Base-by-base conservation (phyloP, 2,888 invertebrate genomes). In the Euplagia quadripunctaria region DNA sequence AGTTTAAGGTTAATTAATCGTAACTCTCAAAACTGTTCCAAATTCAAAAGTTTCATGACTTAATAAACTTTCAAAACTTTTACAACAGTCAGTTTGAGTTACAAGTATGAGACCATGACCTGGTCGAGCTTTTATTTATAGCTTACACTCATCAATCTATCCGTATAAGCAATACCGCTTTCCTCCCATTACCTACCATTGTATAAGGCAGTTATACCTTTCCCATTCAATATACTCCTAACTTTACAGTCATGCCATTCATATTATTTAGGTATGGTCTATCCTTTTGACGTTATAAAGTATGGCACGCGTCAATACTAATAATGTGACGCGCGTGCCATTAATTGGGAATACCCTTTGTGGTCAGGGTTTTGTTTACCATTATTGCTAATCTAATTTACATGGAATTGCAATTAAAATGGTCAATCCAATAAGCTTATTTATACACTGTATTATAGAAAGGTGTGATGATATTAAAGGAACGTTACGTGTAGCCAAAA, bases 281-380 rank as follows among this genome's bases (percentile, higher is more conserved):
- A n/a, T 12, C 20, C 16, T 41, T 31, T 20, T 68, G 64, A 73
- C 69, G 73, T 69, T 64, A 70, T 7, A 0, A 41, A n/a, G 2
- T 16, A 49, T 70, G 46, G 66, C 73, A 73, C 73, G 73, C 73
- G 70, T 73, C 73, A 73, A 63, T 66, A 43, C 63, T 14, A 51
- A 73, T 14, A 42, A 4, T 14, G 20, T 73, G 70, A 70, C 69
- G 73, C 66, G 42, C 65, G 73, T 69, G 64, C 61, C 65, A 41
- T 5, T 31, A 17, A 52, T 46, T 31, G 73, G 65, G 11, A 73
- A 66, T 70, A 58, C 65, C 73, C 2, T 17, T 68, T 68, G 64
- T 12, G 61, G 61, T 72, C n/a, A 51, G 41, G 41, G 42, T 52
- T 8, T 41, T 41, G 16, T 68, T 68, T 6, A 20, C 46, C 7